Base-by-base conservation (phyloP, 2,113 vertebrate species). In the Sinocyclocheilus grahami region DNA sequence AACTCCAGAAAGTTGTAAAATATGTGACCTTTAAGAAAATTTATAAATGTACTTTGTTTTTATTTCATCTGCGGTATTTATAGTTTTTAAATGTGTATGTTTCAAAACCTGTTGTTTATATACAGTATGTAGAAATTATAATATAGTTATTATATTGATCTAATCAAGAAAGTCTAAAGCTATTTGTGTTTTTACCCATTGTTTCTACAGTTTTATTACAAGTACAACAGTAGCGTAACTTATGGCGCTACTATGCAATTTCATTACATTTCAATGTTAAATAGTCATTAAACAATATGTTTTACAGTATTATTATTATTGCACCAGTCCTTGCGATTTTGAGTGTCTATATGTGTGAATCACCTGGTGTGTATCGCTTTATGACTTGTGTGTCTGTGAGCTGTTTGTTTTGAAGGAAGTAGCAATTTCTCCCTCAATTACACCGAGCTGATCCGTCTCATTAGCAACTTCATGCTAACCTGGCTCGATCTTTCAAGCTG, bases 381-480 rank as follows among this genome's bases (percentile, higher is more conserved):
- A 37, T 53, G 39, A 16, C 39, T 46, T 78, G 4, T 27, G 46
- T 33, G 24, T 53, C 1, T 20, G 18, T 30, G 16, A 69, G 33
- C 27, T 86, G 79, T 51, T 82, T 86, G 85, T 86, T 86, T 81
- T 63, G 24, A 37, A 72, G 67, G 69, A 86, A 81, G 14, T 10
- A 48, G 78, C 39, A 82, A 75, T 86, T 86, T 86, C 51, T 79
- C 48, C 63, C 85, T 86, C 78, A 81, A 60, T 86, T 79, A 72
- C 51, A 48, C 53, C 51, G 51, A 12, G 65, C 85, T 75, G 79
- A 86, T 81, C 51, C 58, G 60, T 58, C 85, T 86, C 85, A 86
- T 86, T 86, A 81, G 67, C 78, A 81, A 81, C 81, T 86, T 86
- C 85, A 86, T 81, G 77, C 85, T 81, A 86, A 74, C 65, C 75